Percentiles rank a stretch among this genome's conserved stretches.
Evolutionary conservation across 1,140 invertebrate species (phyloP).

Genomic region (Pararge aegeria): DNA sequence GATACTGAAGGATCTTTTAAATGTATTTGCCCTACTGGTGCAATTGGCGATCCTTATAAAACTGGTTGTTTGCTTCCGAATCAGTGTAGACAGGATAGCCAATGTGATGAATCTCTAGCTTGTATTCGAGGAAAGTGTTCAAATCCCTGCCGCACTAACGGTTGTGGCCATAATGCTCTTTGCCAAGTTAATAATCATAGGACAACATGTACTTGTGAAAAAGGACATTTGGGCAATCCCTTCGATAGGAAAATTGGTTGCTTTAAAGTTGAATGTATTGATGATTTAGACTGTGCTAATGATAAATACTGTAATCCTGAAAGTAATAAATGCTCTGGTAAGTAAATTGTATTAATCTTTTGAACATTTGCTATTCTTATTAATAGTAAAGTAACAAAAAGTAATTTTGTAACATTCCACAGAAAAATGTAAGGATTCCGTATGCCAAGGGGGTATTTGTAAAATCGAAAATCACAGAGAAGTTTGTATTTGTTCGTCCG

Average conservation of each 20-base stretch:
- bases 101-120: slow-evolving; percentile 86
- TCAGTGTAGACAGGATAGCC: slow-evolving; percentile 84
- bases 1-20: slow-evolving; percentile 90
- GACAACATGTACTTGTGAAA: slow-evolving; percentile 86
- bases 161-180: slow-evolving; percentile 86
- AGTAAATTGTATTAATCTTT: slow-evolving; percentile 11
- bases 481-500: slow-evolving; percentile 87
- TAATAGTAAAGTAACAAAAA: background rate
- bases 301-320: slow-evolving; percentile 88
- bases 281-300: slow-evolving; percentile 86
- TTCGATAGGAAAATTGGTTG: slow-evolving; percentile 86
- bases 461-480: slow-evolving; percentile 85
- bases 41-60: slow-evolving; percentile 88
- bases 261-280: slow-evolving; percentile 91
- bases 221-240: slow-evolving; percentile 90
- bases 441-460: slow-evolving; percentile 88
- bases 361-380: too few relatives aligned
- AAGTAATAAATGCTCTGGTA: slow-evolving; percentile 89
- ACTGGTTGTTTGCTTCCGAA: slow-evolving; percentile 87
- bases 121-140: slow-evolving; percentile 87
- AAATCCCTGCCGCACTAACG: slow-evolving; percentile 85
- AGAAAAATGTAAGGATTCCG: slow-evolving; percentile 88
- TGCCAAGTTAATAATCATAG: slow-evolving; percentile 87
- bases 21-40: slow-evolving; percentile 88
- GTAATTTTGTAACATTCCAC: slow-evolving; percentile 34